phyloP scores from a whole-genome alignment of 2,797 vertebrate genomes.

The Odontamblyopus lacepedii region DNA sequence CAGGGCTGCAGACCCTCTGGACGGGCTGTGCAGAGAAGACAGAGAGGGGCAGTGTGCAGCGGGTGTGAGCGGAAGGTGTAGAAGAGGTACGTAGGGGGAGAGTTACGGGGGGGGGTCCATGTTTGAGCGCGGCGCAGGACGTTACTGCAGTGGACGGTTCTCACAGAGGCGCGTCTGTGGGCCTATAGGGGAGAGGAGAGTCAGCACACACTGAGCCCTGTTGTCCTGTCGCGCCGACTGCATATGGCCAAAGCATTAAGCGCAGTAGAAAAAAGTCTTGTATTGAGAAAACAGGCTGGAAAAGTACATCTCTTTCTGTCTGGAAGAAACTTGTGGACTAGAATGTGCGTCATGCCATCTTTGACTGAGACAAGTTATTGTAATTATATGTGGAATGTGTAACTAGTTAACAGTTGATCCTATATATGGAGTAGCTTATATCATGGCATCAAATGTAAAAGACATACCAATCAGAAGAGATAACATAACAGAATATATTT shows the following conservation, averaged over 20 bases:
- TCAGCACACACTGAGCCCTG: conserved; percentile 73
- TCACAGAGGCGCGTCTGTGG: conserved; percentile 76
- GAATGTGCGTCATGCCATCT: conserved; percentile 62
- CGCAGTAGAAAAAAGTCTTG: conserved; percentile 38
- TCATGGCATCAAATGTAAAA: not conserved
- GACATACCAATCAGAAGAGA: not conserved
- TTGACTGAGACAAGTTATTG: conserved; percentile 49
- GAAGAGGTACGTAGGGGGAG: not conserved
- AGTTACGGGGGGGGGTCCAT: conserved; percentile 11
- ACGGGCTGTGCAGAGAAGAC: conserved; percentile 49
- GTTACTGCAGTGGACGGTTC: conserved; percentile 65
- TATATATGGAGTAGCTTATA: not conserved
- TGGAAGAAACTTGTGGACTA: conserved; percentile 61
- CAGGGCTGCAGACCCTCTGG: conserved; percentile 31
- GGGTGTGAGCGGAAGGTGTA: conserved; percentile 62
- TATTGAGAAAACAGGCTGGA: conserved; percentile 60
- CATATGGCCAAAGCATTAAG: conserved; percentile 76
- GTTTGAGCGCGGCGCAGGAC: conserved; percentile 50
- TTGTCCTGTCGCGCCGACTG: conserved; percentile 69
- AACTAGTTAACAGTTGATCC: not conserved
- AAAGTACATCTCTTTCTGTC: conserved; percentile 69
- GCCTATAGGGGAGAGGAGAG: conserved; percentile 56
- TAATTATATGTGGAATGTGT: conserved; percentile 48
- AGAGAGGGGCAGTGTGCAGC: conserved; percentile 69
- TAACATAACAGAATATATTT: too few relatives aligned